Evolutionary conservation across 2,888 invertebrate genomes (phyloP).

Genomic region (Troglohyphantes excavatus): DNA sequence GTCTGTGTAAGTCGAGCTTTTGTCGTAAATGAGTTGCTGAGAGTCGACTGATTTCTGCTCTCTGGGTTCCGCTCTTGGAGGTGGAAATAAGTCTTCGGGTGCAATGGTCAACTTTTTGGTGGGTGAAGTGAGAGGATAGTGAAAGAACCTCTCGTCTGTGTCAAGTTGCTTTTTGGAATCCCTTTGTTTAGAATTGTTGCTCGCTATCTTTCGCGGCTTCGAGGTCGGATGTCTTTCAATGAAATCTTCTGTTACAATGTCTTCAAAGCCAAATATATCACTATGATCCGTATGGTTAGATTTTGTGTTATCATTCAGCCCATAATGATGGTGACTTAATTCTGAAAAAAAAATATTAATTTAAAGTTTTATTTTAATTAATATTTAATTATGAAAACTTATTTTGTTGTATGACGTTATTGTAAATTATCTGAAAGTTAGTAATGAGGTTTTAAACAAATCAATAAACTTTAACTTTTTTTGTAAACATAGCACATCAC

Average conservation of each 20-base stretch:
- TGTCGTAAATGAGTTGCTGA: constrained; percentile 10
- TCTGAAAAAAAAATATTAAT: constrained; percentile 14
- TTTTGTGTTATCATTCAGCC: neutral
- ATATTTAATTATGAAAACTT: too few relatives aligned
- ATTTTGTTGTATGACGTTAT: too few relatives aligned
- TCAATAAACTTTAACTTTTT: too few relatives aligned
- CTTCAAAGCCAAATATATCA: neutral
- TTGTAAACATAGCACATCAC: too few relatives aligned
- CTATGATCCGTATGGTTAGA: neutral
- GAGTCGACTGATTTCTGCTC: constrained; percentile 29
- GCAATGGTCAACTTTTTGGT: neutral
- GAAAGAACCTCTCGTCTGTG: neutral
- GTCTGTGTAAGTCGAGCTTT: neutral
- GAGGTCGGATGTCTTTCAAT: constrained; percentile 15
- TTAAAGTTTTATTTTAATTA: too few relatives aligned
- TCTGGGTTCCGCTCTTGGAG: constrained; percentile 69
- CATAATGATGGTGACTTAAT: constrained; percentile 37
- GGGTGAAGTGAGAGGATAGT: neutral
- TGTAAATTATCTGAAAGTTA: too few relatives aligned
- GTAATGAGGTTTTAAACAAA: too few relatives aligned
- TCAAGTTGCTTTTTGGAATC: neutral
- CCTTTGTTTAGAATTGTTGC: neutral
- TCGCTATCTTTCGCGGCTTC: neutral
- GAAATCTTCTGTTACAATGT: constrained; percentile 11
- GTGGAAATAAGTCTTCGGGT: constrained; percentile 64